Conservation (phyloP, 1,140 invertebrate genomes). For the Papilio dardanus region DNA sequence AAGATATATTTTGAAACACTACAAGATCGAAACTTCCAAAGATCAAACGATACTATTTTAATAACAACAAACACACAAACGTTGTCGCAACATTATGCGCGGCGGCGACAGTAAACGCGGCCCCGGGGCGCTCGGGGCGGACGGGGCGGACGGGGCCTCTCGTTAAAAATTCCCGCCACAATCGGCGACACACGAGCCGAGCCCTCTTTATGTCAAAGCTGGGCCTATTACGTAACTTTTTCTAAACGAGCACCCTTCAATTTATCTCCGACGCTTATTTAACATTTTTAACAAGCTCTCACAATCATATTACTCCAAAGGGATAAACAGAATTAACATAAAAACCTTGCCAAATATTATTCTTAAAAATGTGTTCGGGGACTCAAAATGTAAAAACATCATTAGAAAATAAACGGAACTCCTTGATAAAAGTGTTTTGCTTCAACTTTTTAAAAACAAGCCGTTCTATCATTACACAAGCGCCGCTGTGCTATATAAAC, state of each 20-base stretch:
- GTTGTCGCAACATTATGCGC: not conserved
- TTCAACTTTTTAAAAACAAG: not conserved
- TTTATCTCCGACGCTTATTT: constrained; percentile 15
- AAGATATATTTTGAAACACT: too few species aligned
- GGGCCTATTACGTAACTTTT: constrained; percentile 17
- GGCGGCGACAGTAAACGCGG: not conserved
- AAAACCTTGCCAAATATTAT: not conserved
- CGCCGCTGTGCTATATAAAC: not conserved
- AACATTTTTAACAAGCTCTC: constrained; percentile 23
- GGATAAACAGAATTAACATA: not conserved
- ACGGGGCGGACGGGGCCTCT: not conserved
- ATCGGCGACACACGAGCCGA: constrained; percentile 1
- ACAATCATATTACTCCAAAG: constrained; percentile 10
- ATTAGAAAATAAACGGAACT: not conserved
- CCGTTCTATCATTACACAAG: not conserved
- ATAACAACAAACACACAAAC: not conserved
- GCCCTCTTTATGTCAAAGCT: constrained; percentile 22
- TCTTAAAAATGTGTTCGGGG: not conserved
- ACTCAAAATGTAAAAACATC: not conserved
- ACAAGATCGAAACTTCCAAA: not conserved
- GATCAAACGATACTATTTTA: not conserved
- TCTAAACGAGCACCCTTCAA: constrained; percentile 17
- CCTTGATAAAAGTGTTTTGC: not conserved
- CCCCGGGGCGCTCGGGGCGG: not conserved
- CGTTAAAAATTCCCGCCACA: constrained; percentile 16